Conservation (phyloP, 64 coral and sea anemone genomes). For the Trachythela sp. region DNA sequence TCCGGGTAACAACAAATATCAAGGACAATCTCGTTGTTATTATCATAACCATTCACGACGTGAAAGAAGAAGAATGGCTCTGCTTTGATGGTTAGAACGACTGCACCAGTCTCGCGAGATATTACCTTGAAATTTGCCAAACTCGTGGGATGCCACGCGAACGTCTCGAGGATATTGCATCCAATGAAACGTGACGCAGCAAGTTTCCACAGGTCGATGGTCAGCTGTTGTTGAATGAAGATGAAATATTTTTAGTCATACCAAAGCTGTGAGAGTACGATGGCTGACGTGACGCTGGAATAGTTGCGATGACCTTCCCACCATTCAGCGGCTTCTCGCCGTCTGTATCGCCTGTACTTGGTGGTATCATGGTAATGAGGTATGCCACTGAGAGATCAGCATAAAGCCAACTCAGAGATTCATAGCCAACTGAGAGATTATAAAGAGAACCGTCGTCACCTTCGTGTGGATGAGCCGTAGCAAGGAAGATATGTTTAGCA, state of each 20-base stretch:
- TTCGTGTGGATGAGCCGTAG: constrained; percentile 67
- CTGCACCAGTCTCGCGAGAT: constrained; percentile 40
- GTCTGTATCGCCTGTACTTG: constrained; percentile 14
- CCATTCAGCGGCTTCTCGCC: constrained; percentile 55
- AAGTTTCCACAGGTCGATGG: constrained; percentile 32
- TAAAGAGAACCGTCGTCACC: constrained; percentile 55
- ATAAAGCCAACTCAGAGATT: not conserved
- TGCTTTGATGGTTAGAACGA: constrained; percentile 39
- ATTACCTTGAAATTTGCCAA: constrained; percentile 52
- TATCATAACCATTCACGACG: constrained; percentile 77
- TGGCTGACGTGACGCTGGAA: constrained; percentile 38
- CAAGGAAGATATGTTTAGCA: not conserved
- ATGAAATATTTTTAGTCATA: constrained; percentile 80
- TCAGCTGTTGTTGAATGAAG: constrained; percentile 52
- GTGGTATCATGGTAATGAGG: constrained; percentile 55
- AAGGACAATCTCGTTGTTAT: constrained; percentile 51
- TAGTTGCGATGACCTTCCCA: constrained; percentile 53
- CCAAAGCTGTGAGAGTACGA: constrained; percentile 77
- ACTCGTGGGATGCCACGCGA: constrained; percentile 57
- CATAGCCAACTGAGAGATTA: constrained; percentile 52
- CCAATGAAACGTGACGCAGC: constrained; percentile 31
- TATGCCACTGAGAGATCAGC: too few relatives aligned
- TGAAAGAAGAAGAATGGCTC: constrained; percentile 77
- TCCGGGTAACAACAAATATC: constrained; percentile 70
- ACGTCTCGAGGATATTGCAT: constrained; percentile 13